These are phyloP conservation scores for Sebastes itinus DNA, from an alignment of 2,797 vertebrate species.

Conservation along the genomic window DNA sequence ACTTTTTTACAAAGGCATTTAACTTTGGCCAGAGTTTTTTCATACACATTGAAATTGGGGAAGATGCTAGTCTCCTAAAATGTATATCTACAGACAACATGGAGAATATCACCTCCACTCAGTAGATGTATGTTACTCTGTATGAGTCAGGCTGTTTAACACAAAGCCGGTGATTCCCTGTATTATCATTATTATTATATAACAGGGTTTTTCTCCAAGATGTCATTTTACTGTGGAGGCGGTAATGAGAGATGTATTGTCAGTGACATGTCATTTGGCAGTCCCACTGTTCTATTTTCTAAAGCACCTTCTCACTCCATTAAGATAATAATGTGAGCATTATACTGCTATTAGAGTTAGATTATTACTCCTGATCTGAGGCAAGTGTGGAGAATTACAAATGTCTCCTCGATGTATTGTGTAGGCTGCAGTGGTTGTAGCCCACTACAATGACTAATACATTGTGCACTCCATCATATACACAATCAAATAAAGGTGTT, in stretches of 20 bases:
- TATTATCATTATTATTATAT: neutral
- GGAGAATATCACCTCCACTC: neutral
- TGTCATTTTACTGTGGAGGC: neutral
- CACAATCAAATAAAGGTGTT: neutral
- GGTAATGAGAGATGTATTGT: constrained; percentile 17
- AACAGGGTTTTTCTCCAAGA: neutral
- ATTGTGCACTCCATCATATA: neutral
- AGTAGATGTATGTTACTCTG: neutral
- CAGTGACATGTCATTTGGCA: constrained; percentile 12
- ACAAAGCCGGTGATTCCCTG: constrained; percentile 3
- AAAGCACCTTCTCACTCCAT: constrained; percentile 3
- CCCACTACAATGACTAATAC: neutral
- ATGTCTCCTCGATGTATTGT: neutral
- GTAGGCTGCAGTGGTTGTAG: neutral
- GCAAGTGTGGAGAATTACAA: neutral
- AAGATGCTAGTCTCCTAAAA: neutral
- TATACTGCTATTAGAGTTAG: constrained; percentile 11
- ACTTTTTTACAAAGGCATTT: neutral
- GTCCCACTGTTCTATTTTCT: neutral
- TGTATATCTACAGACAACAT: neutral
- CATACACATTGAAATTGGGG: neutral
- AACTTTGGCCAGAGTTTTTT: neutral
- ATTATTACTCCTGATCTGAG: neutral
- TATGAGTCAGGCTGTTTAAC: constrained; percentile 8
- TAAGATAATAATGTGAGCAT: constrained; percentile 9